Percentiles rank a stretch among this genome's conserved stretches.
Evolutionary conservation across 2,113 vertebrate species (phyloP).

Genomic region (Solea solea): DNA sequence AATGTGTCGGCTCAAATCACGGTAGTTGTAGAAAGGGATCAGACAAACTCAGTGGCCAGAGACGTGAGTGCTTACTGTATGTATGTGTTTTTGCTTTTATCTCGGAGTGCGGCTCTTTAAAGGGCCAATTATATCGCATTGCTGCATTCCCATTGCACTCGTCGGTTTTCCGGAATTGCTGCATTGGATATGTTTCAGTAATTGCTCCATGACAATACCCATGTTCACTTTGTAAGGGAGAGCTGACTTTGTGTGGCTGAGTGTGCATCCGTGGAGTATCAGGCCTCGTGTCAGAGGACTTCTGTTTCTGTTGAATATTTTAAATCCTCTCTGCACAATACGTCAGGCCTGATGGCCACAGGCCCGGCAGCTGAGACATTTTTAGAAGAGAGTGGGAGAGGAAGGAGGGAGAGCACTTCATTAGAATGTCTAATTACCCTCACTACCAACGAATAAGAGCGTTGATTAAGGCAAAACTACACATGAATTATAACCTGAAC

Average conservation of each 20-base stretch:
- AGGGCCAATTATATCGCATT: slow-evolving; percentile 17
- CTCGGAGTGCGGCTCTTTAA: slow-evolving; percentile 17
- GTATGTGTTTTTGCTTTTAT: slow-evolving; percentile 7
- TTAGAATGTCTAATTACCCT: slow-evolving; percentile 84
- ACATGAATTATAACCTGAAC: slow-evolving; percentile 70
- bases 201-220: slow-evolving; percentile 31
- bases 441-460: slow-evolving; percentile 62
- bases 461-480: slow-evolving; percentile 77
- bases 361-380: slow-evolving; percentile 75
- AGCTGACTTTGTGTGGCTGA: slow-evolving; percentile 38
- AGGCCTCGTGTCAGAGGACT: slow-evolving; percentile 57
- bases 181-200: slow-evolving; percentile 45
- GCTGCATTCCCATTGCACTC: slow-evolving; percentile 9
- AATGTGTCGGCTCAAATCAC: slow-evolving; percentile 33
- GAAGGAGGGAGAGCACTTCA: slow-evolving; percentile 75
- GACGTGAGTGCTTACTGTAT: slow-evolving; percentile 21
- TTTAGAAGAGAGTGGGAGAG: slow-evolving; percentile 77
- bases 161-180: slow-evolving; percentile 22
- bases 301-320: slow-evolving; percentile 84
- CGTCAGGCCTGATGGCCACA: slow-evolving; percentile 74
- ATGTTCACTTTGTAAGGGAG: slow-evolving; percentile 41
- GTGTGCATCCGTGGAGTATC: slow-evolving; percentile 38
- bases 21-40: slow-evolving; percentile 28
- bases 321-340: slow-evolving; percentile 75
- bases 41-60: slow-evolving; percentile 39